These are phyloP conservation scores for Artibeus jamaicensis DNA, from an alignment of 2,797 vertebrate species.

Conservation along the genomic window DNA sequence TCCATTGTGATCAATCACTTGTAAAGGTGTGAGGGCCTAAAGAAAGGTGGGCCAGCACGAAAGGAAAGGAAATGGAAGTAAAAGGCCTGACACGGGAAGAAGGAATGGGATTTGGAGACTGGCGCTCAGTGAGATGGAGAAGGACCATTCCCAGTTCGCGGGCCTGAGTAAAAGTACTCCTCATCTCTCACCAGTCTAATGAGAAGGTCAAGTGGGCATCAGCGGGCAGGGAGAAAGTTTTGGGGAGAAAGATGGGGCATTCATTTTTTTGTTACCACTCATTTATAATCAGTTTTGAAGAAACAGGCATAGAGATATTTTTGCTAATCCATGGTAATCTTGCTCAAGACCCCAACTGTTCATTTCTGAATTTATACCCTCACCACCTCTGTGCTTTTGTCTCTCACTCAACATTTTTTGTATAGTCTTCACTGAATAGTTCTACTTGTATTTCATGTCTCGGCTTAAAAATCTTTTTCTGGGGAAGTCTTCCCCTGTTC, in stretches of 20 bases:
- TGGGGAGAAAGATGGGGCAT: neutral
- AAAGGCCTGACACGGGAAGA: neutral
- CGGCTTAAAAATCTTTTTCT: neutral
- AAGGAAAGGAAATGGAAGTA: neutral
- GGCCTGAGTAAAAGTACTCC: neutral
- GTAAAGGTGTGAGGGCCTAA: neutral
- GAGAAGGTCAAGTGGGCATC: fast-evolving
- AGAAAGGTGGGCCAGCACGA: neutral
- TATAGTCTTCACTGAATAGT: neutral
- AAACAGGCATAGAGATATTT: neutral
- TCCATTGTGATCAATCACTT: neutral
- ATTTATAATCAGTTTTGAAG: neutral
- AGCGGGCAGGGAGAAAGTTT: neutral
- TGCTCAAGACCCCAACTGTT: neutral
- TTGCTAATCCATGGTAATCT: neutral
- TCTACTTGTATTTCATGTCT: neutral
- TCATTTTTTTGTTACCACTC: too few species aligned
- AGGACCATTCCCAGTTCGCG: neutral
- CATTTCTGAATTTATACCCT: neutral
- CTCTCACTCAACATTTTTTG: neutral
- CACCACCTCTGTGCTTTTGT: neutral
- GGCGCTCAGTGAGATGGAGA: neutral
- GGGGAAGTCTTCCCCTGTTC: neutral
- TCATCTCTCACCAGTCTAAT: neutral
- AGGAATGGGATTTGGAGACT: neutral